These are phyloP conservation scores for Saturnia pavonia DNA, from an alignment of 2,888 invertebrate genomes.

Conservation along the genomic window DNA sequence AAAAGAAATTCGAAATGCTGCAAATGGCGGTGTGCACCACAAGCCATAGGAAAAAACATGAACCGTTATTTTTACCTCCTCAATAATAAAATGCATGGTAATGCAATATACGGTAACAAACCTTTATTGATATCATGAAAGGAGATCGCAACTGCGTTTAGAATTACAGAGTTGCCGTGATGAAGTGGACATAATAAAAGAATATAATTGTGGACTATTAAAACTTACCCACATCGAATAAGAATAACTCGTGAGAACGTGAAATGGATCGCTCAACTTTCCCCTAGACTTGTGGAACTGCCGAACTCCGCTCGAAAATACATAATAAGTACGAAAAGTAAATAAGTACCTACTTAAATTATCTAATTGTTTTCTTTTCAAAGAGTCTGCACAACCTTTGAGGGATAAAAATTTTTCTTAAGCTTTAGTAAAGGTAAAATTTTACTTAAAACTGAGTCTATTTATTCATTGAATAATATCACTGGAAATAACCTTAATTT, in stretches of 20 bases:
- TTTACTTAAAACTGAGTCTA: background rate
- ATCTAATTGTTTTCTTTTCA: background rate
- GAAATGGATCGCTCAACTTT: background rate
- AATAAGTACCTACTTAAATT: background rate
- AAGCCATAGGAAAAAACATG: too few species aligned
- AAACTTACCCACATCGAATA: background rate
- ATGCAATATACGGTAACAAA: too few species aligned
- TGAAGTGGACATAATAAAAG: background rate
- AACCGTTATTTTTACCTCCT: too few species aligned
- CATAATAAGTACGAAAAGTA: background rate
- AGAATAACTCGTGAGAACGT: background rate
- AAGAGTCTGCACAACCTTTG: background rate
- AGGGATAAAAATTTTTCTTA: background rate
- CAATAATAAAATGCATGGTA: too few species aligned
- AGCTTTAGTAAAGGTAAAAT: too few species aligned
- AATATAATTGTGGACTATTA: slow-evolving; percentile 2
- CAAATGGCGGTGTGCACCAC: too few species aligned
- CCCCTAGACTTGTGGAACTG: background rate
- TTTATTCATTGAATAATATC: background rate
- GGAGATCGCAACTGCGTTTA: background rate
- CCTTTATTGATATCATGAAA: background rate
- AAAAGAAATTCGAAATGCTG: too few species aligned
- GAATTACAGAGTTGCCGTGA: background rate
- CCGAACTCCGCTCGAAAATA: background rate
- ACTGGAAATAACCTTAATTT: background rate